Percentiles rank a stretch among this genome's conserved stretches.
Evolutionary conservation across 2,113 vertebrate genomes (phyloP).

Genomic region (Nipponia nippon): DNA sequence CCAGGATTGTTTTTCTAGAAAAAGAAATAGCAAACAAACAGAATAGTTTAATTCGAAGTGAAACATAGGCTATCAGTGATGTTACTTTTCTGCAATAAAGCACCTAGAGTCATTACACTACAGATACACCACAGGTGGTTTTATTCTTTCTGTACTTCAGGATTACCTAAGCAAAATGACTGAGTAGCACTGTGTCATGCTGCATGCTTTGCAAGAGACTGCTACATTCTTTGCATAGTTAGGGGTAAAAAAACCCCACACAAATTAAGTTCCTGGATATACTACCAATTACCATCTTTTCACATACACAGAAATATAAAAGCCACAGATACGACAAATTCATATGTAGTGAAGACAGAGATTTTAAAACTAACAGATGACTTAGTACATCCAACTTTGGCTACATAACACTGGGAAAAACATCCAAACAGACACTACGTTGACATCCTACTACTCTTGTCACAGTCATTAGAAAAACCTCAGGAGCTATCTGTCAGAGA

Average conservation of each 20-base stretch:
- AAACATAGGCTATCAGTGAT: not conserved
- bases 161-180: not conserved
- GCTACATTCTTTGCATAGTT: not conserved
- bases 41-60: not conserved
- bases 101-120: not conserved
- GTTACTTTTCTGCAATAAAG: not conserved
- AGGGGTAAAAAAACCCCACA: not conserved
- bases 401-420: not conserved
- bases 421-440: not conserved
- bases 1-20: slow-evolving; percentile 96
- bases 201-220: not conserved
- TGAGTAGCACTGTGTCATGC: not conserved
- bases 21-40: not conserved
- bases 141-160: not conserved
- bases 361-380: not conserved
- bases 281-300: not conserved
- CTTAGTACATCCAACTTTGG: not conserved
- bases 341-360: not conserved
- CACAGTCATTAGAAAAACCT: not conserved
- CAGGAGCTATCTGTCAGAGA: not conserved
- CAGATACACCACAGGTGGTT: not conserved
- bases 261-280: not conserved
- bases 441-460: not conserved
- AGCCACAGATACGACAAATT: not conserved
- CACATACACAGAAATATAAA: not conserved